Evolutionary conservation across 2,797 vertebrate genomes (phyloP).

Genomic region (Mallotus villosus): DNA sequence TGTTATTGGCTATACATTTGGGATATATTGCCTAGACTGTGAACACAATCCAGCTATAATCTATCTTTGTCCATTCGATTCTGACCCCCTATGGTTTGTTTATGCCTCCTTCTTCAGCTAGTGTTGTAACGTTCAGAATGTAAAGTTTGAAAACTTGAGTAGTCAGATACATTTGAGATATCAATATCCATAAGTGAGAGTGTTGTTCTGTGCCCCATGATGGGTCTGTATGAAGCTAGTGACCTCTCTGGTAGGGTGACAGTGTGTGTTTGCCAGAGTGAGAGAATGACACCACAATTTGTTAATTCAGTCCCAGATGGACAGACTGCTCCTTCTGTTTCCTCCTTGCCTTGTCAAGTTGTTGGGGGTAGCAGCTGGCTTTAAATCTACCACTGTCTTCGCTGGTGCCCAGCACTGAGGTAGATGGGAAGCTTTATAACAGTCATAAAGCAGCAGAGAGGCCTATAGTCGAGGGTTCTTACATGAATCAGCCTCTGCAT

Average conservation of each 20-base stretch:
- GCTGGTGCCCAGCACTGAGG: constrained; percentile 15
- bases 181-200: constrained; percentile 32
- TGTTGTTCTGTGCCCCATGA: constrained; percentile 8
- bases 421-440: constrained; percentile 11
- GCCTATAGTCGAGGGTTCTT: constrained; percentile 25
- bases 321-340: neutral
- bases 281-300: constrained; percentile 8
- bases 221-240: constrained; percentile 34
- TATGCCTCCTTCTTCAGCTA: no score
- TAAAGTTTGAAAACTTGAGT: constrained; percentile 30
- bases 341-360: neutral
- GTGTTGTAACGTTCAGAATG: no score
- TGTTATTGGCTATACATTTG: no score
- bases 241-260: constrained; percentile 29
- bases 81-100: no score
- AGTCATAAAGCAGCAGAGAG: constrained; percentile 51
- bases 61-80: no score
- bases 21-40: no score
- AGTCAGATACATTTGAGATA: constrained; percentile 23
- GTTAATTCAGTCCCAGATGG: constrained; percentile 40
- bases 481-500: constrained; percentile 45
- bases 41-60: no score
- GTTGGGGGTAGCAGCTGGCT: constrained; percentile 14
- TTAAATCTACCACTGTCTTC: constrained; percentile 32
- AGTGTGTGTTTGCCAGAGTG: constrained; percentile 27